These are phyloP conservation scores for Corbicula japonica DNA, from an alignment of 2,888 invertebrate species.

Conservation along the genomic window DNA sequence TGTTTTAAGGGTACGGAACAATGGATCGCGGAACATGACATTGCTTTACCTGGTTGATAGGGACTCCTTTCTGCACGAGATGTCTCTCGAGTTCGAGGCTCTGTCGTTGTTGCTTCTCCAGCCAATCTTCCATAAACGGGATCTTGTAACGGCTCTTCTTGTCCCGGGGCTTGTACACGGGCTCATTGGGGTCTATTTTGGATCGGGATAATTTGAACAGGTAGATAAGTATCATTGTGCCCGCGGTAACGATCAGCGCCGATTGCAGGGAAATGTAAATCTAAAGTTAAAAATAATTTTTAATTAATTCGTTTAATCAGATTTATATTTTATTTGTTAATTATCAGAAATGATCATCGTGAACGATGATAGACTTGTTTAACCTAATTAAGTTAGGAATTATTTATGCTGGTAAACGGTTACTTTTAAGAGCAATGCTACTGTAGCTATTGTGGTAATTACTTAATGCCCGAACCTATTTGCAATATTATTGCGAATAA, in stretches of 20 bases:
- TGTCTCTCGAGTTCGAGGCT: conserved; percentile 70
- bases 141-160: conserved; percentile 55
- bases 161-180: conserved; percentile 27
- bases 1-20: no score
- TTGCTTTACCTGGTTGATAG: conserved; percentile 41
- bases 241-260: conserved; percentile 69
- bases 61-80: conserved; percentile 65
- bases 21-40: no score
- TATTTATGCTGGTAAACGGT: no score
- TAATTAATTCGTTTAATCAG: no score
- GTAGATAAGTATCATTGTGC: conserved; percentile 61
- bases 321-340: no score
- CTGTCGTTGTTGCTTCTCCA: conserved; percentile 61
- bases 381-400: no score
- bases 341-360: no score
- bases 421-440: no score
- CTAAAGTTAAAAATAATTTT: conserved; percentile 32
- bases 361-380: no score
- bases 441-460: no score
- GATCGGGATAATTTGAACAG: conserved; percentile 70
- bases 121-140: conserved; percentile 64
- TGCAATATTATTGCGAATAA: no score
- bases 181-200: conserved; percentile 38
- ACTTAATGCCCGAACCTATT: no score
- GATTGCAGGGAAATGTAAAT: conserved; percentile 67